Conservation (phyloP, 2,113 vertebrate genomes). For the Thalassarche chlororhynchos region DNA sequence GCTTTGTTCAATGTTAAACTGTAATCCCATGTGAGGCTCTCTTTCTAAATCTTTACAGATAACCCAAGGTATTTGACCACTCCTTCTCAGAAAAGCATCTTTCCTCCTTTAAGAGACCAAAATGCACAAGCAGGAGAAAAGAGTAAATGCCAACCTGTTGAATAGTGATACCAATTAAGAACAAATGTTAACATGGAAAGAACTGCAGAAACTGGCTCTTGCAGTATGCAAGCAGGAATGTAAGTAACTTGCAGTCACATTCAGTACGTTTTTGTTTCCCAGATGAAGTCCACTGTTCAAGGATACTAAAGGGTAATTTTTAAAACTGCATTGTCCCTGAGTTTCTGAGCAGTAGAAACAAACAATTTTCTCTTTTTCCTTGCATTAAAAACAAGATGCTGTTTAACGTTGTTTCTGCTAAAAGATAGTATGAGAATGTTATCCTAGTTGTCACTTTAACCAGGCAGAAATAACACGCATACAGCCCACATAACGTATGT, state of each 20-base stretch:
- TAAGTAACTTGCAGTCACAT: neutral
- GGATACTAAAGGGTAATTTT: conserved; percentile 25
- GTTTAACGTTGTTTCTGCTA: conserved; percentile 6
- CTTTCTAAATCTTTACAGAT: neutral
- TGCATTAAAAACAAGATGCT: neutral
- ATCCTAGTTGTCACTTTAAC: conserved; percentile 58
- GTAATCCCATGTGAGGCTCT: neutral
- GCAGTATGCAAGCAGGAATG: neutral
- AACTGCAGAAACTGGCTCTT: neutral
- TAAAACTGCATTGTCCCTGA: conserved; percentile 35
- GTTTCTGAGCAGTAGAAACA: conserved; percentile 37
- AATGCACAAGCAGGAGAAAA: neutral
- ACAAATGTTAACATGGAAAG: neutral
- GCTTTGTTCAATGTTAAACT: neutral
- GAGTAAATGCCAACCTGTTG: neutral
- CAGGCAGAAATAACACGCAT: conserved; percentile 69
- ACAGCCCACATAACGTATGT: conserved; percentile 55
- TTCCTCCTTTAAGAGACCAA: neutral
- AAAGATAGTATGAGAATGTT: conserved; percentile 24
- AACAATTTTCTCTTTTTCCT: conserved; percentile 35
- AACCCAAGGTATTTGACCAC: neutral
- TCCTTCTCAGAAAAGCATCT: neutral
- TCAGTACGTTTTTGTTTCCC: neutral
- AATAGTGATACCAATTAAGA: neutral
- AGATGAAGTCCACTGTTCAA: neutral